Evolutionary conservation across 2,888 invertebrate genomes (phyloP).

Genomic region (Trypoxylon attenuatum): DNA sequence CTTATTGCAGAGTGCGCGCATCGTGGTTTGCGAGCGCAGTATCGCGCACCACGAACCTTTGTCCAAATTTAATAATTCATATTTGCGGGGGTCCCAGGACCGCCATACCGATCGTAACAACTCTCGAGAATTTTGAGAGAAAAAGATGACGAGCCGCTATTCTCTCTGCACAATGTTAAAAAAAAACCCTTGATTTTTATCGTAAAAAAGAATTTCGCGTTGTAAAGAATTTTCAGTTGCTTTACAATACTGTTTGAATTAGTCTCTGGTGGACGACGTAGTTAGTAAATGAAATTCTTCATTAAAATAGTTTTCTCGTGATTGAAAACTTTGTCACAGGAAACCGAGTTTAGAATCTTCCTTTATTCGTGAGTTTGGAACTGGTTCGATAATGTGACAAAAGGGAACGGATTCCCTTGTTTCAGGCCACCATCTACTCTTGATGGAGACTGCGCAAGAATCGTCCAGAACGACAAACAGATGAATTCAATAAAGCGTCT

Average conservation of each 20-base stretch:
- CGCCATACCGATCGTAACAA: slow-evolving; percentile 27
- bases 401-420: neutral
- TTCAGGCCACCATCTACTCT: neutral
- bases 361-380: too few relatives aligned
- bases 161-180: neutral
- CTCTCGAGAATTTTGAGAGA: slow-evolving; percentile 11
- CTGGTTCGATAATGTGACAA: neutral
- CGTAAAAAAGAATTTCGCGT: neutral
- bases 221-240: too few relatives aligned
- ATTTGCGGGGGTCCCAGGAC: slow-evolving; percentile 42
- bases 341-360: too few relatives aligned
- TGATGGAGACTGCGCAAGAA: neutral
- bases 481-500: slow-evolving; percentile 11
- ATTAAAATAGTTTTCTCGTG: too few relatives aligned
- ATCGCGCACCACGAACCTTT: slow-evolving; percentile 52
- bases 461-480: slow-evolving; percentile 2
- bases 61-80: slow-evolving; percentile 59
- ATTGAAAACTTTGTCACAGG: too few relatives aligned
- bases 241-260: too few relatives aligned
- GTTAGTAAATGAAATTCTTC: too few relatives aligned
- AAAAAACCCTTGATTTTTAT: slow-evolving; percentile 11
- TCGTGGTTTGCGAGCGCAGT: slow-evolving; percentile 23
- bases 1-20: slow-evolving; percentile 42
- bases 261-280: too few relatives aligned
- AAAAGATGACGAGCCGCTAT: neutral